phyloP scores from a whole-genome alignment of 2,797 vertebrate genomes.

The Rhinophrynus dorsalis region DNA sequence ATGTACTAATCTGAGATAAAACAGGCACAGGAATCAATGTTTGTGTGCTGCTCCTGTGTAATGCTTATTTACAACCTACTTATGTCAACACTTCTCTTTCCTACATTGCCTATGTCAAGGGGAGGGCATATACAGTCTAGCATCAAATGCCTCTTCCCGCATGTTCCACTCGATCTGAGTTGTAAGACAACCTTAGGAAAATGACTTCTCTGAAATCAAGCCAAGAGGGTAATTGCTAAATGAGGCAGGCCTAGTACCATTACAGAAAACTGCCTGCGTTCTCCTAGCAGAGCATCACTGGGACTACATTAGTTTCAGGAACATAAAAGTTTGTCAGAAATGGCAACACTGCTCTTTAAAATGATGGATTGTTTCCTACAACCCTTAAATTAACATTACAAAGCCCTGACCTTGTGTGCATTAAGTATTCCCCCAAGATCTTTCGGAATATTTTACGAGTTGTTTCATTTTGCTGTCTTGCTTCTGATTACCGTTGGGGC shows the following conservation, averaged over 20 bases:
- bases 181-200: no score
- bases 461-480: slow-evolving; percentile 74
- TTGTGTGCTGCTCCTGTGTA: no score
- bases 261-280: slow-evolving; percentile 51
- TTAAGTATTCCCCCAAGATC: slow-evolving; percentile 73
- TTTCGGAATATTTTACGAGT: slow-evolving; percentile 72
- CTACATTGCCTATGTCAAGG: no score
- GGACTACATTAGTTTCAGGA: slow-evolving; percentile 59
- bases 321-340: slow-evolving; percentile 69
- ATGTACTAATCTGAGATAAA: no score
- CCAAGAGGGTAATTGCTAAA: background rate
- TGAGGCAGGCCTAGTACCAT: background rate
- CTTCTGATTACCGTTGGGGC: slow-evolving; percentile 68
- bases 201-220: no score
- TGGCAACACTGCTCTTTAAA: slow-evolving; percentile 69
- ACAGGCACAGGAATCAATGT: no score
- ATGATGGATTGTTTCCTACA: slow-evolving; percentile 76
- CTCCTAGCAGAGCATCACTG: slow-evolving; percentile 57
- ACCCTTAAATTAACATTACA: slow-evolving; percentile 81
- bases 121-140: no score
- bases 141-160: no score
- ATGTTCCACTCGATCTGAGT: no score
- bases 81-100: no score
- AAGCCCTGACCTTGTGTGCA: slow-evolving; percentile 74
- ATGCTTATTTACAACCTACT: no score